Evolutionary conservation across 1,140 invertebrate species (phyloP).

Genomic region (Melitaea cinxia): DNA sequence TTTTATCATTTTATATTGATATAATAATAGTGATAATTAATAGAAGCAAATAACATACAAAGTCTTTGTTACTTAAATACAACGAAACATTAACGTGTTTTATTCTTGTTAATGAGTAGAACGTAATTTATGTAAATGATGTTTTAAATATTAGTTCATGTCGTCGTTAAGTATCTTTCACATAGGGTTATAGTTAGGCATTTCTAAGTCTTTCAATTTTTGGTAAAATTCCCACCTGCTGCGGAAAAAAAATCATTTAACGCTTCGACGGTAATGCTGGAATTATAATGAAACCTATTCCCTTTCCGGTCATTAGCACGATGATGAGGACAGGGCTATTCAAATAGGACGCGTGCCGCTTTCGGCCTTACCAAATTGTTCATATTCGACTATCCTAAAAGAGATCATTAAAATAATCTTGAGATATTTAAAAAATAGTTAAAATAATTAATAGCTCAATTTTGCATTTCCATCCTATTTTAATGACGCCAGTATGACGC

Average conservation of each 20-base stretch:
- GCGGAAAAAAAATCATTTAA: slow-evolving; percentile 39
- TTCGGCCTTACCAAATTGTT: not conserved
- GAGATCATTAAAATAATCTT: not conserved
- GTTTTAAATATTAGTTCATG: not conserved
- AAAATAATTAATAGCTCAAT: too few relatives aligned
- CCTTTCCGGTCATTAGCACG: slow-evolving; percentile 41
- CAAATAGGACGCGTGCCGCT: slow-evolving; percentile 34
- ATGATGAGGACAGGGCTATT: slow-evolving; percentile 42
- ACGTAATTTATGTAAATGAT: not conserved
- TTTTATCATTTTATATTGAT: too few relatives aligned
- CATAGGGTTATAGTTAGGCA: not conserved
- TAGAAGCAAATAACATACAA: too few relatives aligned
- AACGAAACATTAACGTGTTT: too few relatives aligned
- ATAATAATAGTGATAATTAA: too few relatives aligned
- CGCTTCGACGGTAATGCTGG: slow-evolving; percentile 42
- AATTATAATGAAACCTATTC: slow-evolving; percentile 31
- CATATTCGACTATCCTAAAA: not conserved
- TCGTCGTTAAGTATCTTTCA: slow-evolving; percentile 2
- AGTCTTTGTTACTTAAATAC: too few relatives aligned
- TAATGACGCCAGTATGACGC: too few relatives aligned
- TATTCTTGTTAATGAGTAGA: too few relatives aligned
- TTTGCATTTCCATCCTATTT: too few relatives aligned
- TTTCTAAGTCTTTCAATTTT: slow-evolving; percentile 13
- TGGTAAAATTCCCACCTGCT: slow-evolving; percentile 39
- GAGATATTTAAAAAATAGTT: not conserved